phyloP scores from a whole-genome alignment of 2,797 vertebrate species.

The Poecile montanus region DNA sequence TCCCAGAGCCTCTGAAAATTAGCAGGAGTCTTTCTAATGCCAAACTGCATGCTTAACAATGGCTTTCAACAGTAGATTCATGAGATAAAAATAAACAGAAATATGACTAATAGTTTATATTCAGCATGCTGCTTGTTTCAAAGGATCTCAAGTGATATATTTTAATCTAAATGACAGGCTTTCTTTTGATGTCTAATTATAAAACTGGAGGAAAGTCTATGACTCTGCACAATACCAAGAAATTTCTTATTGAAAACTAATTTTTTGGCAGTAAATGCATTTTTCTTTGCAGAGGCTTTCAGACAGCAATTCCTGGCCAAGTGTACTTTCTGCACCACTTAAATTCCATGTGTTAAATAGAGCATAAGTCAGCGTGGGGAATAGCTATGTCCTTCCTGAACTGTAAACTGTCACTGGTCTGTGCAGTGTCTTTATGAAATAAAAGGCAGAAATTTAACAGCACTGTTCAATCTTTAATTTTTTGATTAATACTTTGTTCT shows the following conservation, averaged over 20 bases:
- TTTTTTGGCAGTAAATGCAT: slow-evolving; percentile 27
- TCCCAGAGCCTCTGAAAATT: neutral
- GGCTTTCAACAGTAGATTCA: neutral
- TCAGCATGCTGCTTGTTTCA: neutral
- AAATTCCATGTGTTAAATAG: slow-evolving; percentile 59
- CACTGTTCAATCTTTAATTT: slow-evolving; percentile 23
- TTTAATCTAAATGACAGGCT: slow-evolving; percentile 17
- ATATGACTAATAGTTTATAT: slow-evolving; percentile 35
- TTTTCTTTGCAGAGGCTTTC: slow-evolving; percentile 16
- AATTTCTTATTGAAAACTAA: neutral
- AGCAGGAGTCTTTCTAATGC: neutral
- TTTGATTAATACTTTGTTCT: slow-evolving; percentile 12
- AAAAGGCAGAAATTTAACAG: slow-evolving; percentile 47
- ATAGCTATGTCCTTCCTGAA: slow-evolving; percentile 36
- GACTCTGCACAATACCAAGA: neutral
- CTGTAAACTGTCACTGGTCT: slow-evolving; percentile 20
- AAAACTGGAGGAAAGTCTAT: slow-evolving; percentile 6
- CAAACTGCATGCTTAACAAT: neutral
- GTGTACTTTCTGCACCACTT: slow-evolving; percentile 43
- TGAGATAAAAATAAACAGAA: slow-evolving; percentile 47
- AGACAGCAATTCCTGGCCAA: slow-evolving; percentile 1
- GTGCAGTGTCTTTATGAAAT: slow-evolving; percentile 2
- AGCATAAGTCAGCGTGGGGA: slow-evolving; percentile 32
- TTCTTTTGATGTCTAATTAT: slow-evolving; percentile 32
- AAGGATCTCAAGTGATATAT: neutral